Conservation (phyloP, 2,888 invertebrate genomes). For the Nymphalis c-album region DNA sequence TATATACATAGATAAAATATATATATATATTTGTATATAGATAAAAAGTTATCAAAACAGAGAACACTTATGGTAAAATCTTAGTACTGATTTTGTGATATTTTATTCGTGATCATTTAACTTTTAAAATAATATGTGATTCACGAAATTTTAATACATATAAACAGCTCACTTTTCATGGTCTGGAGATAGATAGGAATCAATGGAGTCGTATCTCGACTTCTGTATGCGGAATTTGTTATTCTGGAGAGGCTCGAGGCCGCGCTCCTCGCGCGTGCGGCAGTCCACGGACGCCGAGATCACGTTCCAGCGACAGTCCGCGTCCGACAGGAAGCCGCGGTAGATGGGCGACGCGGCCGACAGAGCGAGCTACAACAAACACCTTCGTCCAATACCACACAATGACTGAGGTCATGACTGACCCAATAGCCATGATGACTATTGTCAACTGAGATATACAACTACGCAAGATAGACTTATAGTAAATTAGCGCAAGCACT, state of each 20-base stretch:
- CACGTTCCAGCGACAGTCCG: constrained; percentile 99
- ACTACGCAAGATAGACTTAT: too few species aligned
- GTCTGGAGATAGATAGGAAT: constrained; percentile 95
- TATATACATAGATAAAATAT: too few species aligned
- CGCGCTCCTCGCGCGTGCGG: constrained; percentile 93
- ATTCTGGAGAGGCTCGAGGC: constrained; percentile 84
- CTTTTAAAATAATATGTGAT: not conserved
- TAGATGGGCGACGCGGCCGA: constrained; percentile 98
- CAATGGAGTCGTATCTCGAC: constrained; percentile 98
- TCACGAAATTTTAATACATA: not conserved
- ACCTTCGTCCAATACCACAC: not conserved
- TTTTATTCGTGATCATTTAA: too few species aligned
- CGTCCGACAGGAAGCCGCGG: constrained; percentile 95
- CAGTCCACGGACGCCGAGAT: constrained; percentile 98
- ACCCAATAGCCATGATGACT: too few species aligned
- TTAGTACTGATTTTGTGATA: too few species aligned
- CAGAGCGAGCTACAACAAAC: constrained; percentile 87
- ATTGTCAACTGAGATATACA: too few species aligned
- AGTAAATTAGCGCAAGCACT: too few species aligned
- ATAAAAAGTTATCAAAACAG: too few species aligned
- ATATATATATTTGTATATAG: too few species aligned
- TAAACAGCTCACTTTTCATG: constrained; percentile 84
- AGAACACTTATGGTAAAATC: too few species aligned
- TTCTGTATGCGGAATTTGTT: constrained; percentile 89
- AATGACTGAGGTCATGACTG: not conserved